Evolutionary conservation across 2,888 invertebrate genomes (phyloP), one percentile per base, ranked within the genome.

Genomic region (Chymomyza procnemis): DNA sequence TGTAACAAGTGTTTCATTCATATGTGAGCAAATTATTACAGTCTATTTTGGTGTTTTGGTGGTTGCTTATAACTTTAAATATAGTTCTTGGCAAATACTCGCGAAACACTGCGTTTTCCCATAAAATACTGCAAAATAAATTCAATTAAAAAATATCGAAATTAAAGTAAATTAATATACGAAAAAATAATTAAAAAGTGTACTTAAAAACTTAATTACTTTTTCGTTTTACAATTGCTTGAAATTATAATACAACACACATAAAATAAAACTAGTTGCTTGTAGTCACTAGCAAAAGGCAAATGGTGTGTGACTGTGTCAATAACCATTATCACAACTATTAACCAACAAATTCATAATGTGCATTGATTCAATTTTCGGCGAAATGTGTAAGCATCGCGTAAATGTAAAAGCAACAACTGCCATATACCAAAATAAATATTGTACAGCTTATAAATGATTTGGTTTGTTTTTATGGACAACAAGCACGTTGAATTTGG

Each of bases 81-180:
- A 76, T 76, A 76, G 76, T 80, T 85, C 81, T 88, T 87, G 87
- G 83, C 80, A 85, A 88, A 88, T 80, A 88, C 83, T 78, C 79
- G 85, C 78, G 83, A 88, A 79, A 88, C 79, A 85, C 87, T 88
- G 85, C 87, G 85, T 79, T 88, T 88, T 74, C 88, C 88, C 85
- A 88, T 79, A 83, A 74, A 80, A 85, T 85, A 89, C 89, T 89
- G 89, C 74, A 87, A 87, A 87, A 88, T 82, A 78, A 76, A 80
- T 78, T 54, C 79, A 78, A 85, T 76, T 73, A 73, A 76, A 78
- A 70, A 82, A 71, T 73, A 80, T 74, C 64, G 69, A 71, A 69
- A 69, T n/a, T 58, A 67, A 66, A 68, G 67, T 61, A 65, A 61
- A 67, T 61, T 68, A 71, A 61, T 21, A 65, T 65, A 67, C 34